Conservation (phyloP, 1,140 invertebrate species). For the Prorops nasuta region DNA sequence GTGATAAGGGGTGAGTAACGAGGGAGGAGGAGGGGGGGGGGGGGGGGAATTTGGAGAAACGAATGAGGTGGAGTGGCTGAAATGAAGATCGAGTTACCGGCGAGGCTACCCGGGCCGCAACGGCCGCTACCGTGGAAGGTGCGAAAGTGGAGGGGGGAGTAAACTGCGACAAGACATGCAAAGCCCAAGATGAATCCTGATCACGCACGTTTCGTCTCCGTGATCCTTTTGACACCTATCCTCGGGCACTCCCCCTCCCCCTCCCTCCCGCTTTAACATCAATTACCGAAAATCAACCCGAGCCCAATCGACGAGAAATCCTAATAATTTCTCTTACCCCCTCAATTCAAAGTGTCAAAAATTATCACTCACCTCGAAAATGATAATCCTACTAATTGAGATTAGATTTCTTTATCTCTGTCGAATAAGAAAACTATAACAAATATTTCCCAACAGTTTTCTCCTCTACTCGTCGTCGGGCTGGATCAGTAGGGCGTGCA, state of each 20-base stretch:
- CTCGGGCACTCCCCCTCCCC: slow-evolving; percentile 9
- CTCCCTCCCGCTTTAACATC: background rate
- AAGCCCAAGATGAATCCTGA: slow-evolving; percentile 47
- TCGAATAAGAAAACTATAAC: too few relatives aligned
- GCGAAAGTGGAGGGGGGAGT: slow-evolving; percentile 23
- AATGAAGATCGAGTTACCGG: background rate
- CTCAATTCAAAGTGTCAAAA: too few relatives aligned
- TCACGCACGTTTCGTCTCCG: slow-evolving; percentile 39
- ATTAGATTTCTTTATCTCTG: too few relatives aligned
- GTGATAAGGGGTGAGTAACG: background rate
- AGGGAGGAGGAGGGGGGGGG: background rate
- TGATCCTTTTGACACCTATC: too few relatives aligned
- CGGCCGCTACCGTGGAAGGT: slow-evolving; percentile 20
- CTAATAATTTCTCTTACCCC: too few relatives aligned
- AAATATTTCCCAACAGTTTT: too few relatives aligned
- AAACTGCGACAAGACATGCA: slow-evolving; percentile 52
- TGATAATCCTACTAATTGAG: too few relatives aligned
- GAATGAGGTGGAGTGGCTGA: background rate
- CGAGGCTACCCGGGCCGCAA: background rate
- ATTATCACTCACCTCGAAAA: too few relatives aligned
- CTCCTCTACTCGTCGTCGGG: too few relatives aligned
- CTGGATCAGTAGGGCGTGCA: too few relatives aligned
- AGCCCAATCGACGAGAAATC: too few relatives aligned
- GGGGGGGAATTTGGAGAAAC: background rate
- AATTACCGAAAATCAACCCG: too few relatives aligned